These are phyloP conservation scores for Luscinia luscinia DNA, from an alignment of 2,797 vertebrate genomes.

Conservation along the genomic window DNA sequence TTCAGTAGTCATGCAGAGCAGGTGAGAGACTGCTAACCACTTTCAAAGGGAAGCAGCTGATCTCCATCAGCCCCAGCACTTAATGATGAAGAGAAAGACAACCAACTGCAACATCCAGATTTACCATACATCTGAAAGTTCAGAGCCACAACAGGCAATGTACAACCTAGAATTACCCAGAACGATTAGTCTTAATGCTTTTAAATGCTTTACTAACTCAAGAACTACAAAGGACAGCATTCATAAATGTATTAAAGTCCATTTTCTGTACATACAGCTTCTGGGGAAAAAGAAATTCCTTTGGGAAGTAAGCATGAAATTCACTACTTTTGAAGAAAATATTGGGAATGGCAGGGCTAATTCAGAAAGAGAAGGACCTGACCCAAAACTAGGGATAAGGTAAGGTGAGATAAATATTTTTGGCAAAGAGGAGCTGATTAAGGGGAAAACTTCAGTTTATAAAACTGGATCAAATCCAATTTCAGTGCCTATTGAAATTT, in stretches of 20 bases:
- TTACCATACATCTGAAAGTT: conserved; percentile 41
- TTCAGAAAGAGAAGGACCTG: background rate
- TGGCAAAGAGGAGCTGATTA: background rate
- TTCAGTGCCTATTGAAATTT: background rate
- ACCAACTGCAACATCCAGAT: conserved; percentile 13
- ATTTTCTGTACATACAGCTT: conserved; percentile 47
- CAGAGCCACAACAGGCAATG: background rate
- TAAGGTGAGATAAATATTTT: background rate
- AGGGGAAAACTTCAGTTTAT: background rate
- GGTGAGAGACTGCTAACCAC: conserved; percentile 54
- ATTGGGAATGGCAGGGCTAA: background rate
- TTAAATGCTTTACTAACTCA: conserved; percentile 50
- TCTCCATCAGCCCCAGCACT: conserved; percentile 48
- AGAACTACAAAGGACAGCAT: conserved; percentile 32
- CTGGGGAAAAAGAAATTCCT: background rate
- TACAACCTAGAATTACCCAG: conserved; percentile 23
- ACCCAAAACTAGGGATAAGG: background rate
- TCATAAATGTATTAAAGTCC: conserved; percentile 58
- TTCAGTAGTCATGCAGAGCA: conserved; percentile 76
- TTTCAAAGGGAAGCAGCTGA: conserved; percentile 54
- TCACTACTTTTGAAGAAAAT: background rate
- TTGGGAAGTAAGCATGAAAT: conserved; percentile 9
- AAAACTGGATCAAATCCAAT: background rate
- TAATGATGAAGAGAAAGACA: conserved; percentile 28
- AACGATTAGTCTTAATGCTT: conserved; percentile 67